phyloP scores from a whole-genome alignment of 2,797 vertebrate species.

The Tenualosa ilisha region DNA sequence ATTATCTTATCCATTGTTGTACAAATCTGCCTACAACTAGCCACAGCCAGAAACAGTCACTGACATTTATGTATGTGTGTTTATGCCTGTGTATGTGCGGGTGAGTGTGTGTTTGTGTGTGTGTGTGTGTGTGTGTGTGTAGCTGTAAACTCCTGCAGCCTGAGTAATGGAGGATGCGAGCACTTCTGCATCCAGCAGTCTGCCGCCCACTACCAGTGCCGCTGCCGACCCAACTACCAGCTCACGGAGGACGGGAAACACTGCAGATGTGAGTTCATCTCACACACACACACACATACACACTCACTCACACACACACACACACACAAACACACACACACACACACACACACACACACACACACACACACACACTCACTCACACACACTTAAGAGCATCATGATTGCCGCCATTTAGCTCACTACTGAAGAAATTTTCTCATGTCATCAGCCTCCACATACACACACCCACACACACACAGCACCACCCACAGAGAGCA shows the following conservation, averaged over 20 bases:
- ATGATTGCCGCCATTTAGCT: neutral
- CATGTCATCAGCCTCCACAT: neutral
- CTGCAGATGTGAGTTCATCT: conserved; percentile 81
- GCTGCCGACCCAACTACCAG: conserved; percentile 77
- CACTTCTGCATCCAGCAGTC: conserved; percentile 87
- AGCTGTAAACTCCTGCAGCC: conserved; percentile 82
- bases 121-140: conserved; percentile 35
- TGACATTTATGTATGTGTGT: neutral
- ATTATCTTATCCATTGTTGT: neutral
- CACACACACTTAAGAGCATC: neutral
- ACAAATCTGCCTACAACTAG: neutral
- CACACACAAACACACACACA: neutral
- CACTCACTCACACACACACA: conserved; percentile 7
- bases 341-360: no score
- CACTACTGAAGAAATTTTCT: neutral
- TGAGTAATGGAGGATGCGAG: conserved; percentile 89
- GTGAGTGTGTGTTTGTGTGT: conserved; percentile 53
- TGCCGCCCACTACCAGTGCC: conserved; percentile 78
- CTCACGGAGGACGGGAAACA: conserved; percentile 81
- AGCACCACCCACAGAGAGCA: neutral
- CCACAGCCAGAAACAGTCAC: no score
- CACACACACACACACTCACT: neutral
- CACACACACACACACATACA: neutral
- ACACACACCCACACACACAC: neutral
- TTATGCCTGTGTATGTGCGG: no score